Evolutionary conservation across 2,888 invertebrate genomes (phyloP).

Genomic region (Xestobium rufovillosum): DNA sequence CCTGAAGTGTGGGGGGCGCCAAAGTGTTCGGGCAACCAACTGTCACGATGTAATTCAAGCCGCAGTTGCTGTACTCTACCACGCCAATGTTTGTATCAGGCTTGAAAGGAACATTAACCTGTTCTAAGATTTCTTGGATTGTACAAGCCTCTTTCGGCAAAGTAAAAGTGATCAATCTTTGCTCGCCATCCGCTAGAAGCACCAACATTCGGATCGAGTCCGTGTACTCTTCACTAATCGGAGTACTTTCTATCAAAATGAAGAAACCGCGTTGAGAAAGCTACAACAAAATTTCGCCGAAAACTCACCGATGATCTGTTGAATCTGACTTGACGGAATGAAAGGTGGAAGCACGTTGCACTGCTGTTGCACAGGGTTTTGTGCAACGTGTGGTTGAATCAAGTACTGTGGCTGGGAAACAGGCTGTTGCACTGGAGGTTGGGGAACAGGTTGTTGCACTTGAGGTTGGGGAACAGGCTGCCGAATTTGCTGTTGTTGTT

Average conservation of each 20-base stretch:
- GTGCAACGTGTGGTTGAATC: constrained; percentile 19
- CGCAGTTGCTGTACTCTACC: constrained; percentile 63
- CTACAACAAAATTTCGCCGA: constrained; percentile 1
- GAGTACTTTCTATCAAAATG: constrained; percentile 40
- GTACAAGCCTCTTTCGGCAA: constrained; percentile 76
- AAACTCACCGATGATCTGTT: constrained; percentile 37
- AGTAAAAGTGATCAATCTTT: constrained; percentile 74
- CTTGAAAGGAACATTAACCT: constrained; percentile 65
- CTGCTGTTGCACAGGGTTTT: constrained; percentile 22
- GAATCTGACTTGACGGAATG: constrained; percentile 36
- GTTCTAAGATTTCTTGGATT: constrained; percentile 72
- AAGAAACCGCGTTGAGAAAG: constrained; percentile 10
- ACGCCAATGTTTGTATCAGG: constrained; percentile 66
- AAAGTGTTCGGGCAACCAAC: constrained; percentile 51
- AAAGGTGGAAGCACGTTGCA: constrained; percentile 33
- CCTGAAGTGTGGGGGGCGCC: too few relatives aligned
- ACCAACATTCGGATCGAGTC: constrained; percentile 75
- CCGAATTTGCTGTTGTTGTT: constrained; percentile 15
- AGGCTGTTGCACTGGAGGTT: constrained; percentile 19
- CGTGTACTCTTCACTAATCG: constrained; percentile 48
- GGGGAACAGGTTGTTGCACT: constrained; percentile 16
- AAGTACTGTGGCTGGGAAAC: too few relatives aligned
- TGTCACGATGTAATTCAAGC: constrained; percentile 73
- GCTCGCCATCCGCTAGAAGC: constrained; percentile 68
- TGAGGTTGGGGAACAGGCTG: constrained; percentile 19